Conservation (phyloP, 1,140 invertebrate genomes). For the Drosophila sucinea region DNA sequence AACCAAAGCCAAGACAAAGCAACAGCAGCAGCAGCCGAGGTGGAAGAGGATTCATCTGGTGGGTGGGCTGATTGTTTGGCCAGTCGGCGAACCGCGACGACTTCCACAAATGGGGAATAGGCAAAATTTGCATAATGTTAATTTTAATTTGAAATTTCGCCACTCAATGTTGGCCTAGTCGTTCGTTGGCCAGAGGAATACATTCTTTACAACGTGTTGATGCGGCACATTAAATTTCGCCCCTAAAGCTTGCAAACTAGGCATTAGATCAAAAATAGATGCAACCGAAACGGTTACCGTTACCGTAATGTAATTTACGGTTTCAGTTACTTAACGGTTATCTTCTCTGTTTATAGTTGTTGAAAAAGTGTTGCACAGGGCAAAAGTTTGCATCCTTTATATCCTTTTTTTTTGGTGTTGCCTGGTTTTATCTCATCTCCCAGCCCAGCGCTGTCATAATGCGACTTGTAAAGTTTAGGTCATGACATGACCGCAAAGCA, state of each 20-base stretch:
- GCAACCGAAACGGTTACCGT: neutral
- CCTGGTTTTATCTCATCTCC: conserved; percentile 20
- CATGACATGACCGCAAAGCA: conserved; percentile 32
- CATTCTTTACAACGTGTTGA: conserved; percentile 76
- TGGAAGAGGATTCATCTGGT: conserved; percentile 33
- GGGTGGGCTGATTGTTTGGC: conserved; percentile 71
- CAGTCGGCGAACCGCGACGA: conserved; percentile 69
- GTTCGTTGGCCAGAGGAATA: conserved; percentile 32
- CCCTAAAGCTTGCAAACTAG: neutral
- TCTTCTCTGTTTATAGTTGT: conserved; percentile 11
- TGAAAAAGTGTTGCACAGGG: conserved; percentile 4
- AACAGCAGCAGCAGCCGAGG: neutral
- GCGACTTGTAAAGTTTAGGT: conserved; percentile 58
- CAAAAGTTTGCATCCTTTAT: conserved; percentile 31
- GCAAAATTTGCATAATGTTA: conserved; percentile 77
- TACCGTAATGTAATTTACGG: neutral
- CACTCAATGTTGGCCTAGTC: conserved; percentile 65
- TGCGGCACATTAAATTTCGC: conserved; percentile 68
- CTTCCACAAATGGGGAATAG: conserved; percentile 50
- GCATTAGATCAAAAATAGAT: neutral
- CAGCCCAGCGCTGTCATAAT: conserved; percentile 63
- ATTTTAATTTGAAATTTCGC: conserved; percentile 80
- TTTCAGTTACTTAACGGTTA: conserved; percentile 4
- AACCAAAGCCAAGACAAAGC: conserved; percentile 10
- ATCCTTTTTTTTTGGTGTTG: conserved; percentile 21